A percentile compares a stretch with the other conserved stretches of the same genome.
These are phyloP conservation scores for Papilio glaucus DNA, from an alignment of 1,140 invertebrate genomes.

Conservation along the genomic window DNA sequence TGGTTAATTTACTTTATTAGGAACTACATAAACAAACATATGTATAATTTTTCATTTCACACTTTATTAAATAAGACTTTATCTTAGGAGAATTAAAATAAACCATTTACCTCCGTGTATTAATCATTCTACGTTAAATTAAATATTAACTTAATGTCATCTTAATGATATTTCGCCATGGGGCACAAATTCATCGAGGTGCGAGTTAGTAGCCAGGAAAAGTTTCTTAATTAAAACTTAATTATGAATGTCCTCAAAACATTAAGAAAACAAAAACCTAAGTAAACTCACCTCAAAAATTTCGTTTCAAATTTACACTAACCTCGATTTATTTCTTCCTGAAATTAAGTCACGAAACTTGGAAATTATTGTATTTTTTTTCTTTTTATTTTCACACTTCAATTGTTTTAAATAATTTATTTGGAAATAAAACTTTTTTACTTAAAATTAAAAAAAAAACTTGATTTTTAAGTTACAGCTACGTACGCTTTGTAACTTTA, in stretches of 20 bases:
- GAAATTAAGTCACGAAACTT: neutral
- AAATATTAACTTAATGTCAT: neutral
- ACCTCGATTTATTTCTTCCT: neutral
- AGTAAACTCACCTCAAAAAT: conserved; percentile 9
- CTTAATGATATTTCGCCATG: conserved; percentile 10
- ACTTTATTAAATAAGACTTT: too few species aligned
- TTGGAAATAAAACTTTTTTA: neutral
- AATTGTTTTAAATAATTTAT: neutral
- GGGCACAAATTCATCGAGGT: neutral
- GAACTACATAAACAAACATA: too few species aligned
- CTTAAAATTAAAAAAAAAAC: neutral
- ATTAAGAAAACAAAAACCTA: neutral
- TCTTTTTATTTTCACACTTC: neutral
- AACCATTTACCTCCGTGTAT: neutral
- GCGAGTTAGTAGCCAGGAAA: neutral
- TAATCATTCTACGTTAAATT: neutral
- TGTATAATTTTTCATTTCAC: too few species aligned
- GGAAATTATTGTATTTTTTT: neutral
- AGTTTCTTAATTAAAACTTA: conserved; percentile 19
- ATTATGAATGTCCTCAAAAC: conserved; percentile 23
- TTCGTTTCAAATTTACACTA: conserved; percentile 1
- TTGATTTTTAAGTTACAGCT: neutral
- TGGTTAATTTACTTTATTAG: too few species aligned
- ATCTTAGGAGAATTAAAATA: neutral
- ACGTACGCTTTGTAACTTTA: neutral